phyloP scores from a whole-genome alignment of 2,888 invertebrate genomes.

The Scaptomyza reducta region DNA sequence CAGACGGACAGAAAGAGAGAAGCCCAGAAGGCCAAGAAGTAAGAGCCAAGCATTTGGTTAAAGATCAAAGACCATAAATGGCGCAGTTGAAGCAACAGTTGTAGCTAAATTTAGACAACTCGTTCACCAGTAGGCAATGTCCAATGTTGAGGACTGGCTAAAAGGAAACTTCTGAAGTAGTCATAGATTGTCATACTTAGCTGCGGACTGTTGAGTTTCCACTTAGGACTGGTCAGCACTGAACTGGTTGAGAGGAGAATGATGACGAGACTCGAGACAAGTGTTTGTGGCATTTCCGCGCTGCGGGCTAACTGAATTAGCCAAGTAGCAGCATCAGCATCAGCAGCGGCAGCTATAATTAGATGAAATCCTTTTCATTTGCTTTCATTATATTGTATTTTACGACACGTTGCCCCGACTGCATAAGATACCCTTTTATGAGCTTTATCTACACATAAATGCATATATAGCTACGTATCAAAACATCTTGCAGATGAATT shows the following conservation, averaged over 20 bases:
- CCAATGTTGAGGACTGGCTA: conserved; percentile 5
- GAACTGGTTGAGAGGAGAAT: conserved; percentile 40
- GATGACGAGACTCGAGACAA: conserved; percentile 28
- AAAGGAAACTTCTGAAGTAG: conserved; percentile 45
- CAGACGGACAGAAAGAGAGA: conserved; percentile 2
- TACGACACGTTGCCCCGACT: conserved; percentile 34
- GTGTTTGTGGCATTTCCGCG: conserved; percentile 72
- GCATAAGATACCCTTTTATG: conserved; percentile 50
- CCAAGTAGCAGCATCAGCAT: conserved; percentile 37
- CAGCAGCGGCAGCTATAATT: conserved; percentile 62
- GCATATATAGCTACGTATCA: conserved; percentile 13
- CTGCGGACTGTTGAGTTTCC: conserved; percentile 28
- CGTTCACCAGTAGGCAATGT: conserved; percentile 7
- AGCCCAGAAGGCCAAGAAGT: background rate
- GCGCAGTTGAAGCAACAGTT: conserved; percentile 56
- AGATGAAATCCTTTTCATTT: conserved; percentile 74
- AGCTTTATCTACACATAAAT: conserved; percentile 30
- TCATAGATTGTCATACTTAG: conserved; percentile 75
- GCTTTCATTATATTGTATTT: conserved; percentile 69
- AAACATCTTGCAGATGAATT: conserved; percentile 28
- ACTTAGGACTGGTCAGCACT: conserved; percentile 18
- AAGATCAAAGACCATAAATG: conserved; percentile 75
- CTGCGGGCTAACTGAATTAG: conserved; percentile 68
- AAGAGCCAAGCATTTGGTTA: conserved; percentile 35
- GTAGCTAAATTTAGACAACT: conserved; percentile 74